Evolutionary conservation across 2,113 vertebrate species (phyloP), one percentile per base, ranked within the genome.

Genomic region (Hemiscyllium ocellatum): DNA sequence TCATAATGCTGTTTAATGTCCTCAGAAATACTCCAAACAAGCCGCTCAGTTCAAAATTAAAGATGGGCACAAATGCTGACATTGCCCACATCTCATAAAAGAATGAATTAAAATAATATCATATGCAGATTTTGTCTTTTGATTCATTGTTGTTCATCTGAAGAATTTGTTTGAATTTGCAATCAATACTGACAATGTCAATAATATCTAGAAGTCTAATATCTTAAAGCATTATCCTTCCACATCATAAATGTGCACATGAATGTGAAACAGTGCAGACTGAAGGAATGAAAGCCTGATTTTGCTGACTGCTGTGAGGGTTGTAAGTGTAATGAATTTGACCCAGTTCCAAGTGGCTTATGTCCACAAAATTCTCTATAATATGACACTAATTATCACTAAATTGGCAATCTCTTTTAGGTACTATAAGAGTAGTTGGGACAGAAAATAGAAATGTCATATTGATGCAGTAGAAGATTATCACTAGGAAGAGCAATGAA

Each of bases 321-420:
- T 93, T 93, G n/a, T 66, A 66, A 93, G 42, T 70, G 93, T 95
- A 70, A 72, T 95, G 93, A 95, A 42, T 47, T 95, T 95, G 68
- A 72, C 93, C 93, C 1, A 72, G 24, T 95, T 95, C 93, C 93
- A 95, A 95, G n/a, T 66, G 89, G 89, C 61, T 66, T 33, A 68
- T 50, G 93, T 95, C 65, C 93, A 95, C 19, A 1, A 90, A 68
- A 68, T 10, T n/a, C 19, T 69, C n/a, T 72, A 24, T 95, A 95
- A 95, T 95, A 3, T 42, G 93, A 95, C n/a, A 72, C 42, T 95
- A 95, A 95, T 95, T 72, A 72, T 26, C 68, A 50, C 42, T 95
- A 72, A 95, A 95, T 95, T 95, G 37, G n/a, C 93, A 95, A 70
- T 95, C 93, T 72, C 86, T 12, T 68, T 94, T 66, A 50, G 65